These are phyloP conservation scores for Saturnia japonica DNA, from an alignment of 2,888 invertebrate genomes.

Conservation along the genomic window DNA sequence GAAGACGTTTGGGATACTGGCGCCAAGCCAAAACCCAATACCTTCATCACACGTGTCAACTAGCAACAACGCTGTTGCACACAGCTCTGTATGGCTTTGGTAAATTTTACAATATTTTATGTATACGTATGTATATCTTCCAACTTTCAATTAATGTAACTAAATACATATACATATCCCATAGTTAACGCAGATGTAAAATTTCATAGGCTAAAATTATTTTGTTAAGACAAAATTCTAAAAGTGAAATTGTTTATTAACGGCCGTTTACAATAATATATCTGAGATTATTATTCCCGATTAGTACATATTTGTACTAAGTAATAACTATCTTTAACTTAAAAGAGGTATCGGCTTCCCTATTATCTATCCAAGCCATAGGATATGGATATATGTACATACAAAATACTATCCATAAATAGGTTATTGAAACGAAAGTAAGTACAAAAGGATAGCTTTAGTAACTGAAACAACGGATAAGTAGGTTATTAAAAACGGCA, in stretches of 20 bases:
- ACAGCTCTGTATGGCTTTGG: constrained; percentile 37
- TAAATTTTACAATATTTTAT: constrained; percentile 9
- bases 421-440: too few species aligned
- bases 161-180: neutral
- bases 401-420: too few species aligned
- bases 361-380: too few species aligned
- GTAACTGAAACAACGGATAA: too few species aligned
- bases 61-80: constrained; percentile 30
- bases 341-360: too few species aligned
- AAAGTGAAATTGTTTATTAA: neutral
- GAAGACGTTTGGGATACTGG: constrained; percentile 39
- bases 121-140: neutral
- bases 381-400: too few species aligned
- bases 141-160: neutral
- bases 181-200: neutral
- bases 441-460: too few species aligned
- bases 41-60: constrained; percentile 51
- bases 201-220: neutral
- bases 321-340: too few species aligned
- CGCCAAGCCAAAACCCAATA: constrained; percentile 50
- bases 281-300: too few species aligned
- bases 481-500: too few species aligned
- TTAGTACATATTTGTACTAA: too few species aligned
- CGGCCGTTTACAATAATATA: too few species aligned
- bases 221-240: neutral